Conservation (phyloP, 2,888 invertebrate genomes). For the Microplitis deprimator region DNA sequence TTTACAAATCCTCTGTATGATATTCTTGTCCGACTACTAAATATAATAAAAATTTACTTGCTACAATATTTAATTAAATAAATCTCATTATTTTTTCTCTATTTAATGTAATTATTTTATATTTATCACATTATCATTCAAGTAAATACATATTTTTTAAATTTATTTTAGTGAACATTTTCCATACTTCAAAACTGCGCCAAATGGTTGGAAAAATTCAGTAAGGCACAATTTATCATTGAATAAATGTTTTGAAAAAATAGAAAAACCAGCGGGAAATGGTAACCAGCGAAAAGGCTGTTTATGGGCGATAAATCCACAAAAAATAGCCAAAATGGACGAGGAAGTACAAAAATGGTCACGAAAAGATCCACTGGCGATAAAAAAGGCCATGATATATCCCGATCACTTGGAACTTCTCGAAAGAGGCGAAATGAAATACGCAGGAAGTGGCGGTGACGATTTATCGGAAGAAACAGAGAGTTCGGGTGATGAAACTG, state of each 20-base stretch:
- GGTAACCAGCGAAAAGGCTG: constrained; percentile 91
- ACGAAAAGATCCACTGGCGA: constrained; percentile 93
- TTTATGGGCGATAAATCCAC: constrained; percentile 97
- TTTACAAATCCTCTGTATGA: constrained; percentile 52
- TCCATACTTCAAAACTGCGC: constrained; percentile 98
- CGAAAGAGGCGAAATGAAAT: constrained; percentile 91
- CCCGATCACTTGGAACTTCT: constrained; percentile 89
- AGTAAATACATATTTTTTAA: constrained; percentile 34
- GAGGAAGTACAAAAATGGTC: constrained; percentile 99
- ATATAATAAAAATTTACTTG: neutral
- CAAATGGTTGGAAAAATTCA: constrained; percentile 99
- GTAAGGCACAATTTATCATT: constrained; percentile 97
- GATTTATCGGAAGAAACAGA: constrained; percentile 81
- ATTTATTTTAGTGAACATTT: constrained; percentile 88
- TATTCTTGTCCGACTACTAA: constrained; percentile 26
- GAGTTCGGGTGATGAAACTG: constrained; percentile 75
- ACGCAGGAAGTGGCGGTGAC: constrained; percentile 77
- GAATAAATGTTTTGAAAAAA: constrained; percentile 99
- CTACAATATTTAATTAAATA: constrained; percentile 19
- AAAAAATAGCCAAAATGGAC: constrained; percentile 96
- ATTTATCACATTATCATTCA: no score
- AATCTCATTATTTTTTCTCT: constrained; percentile 16
- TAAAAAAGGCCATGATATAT: constrained; percentile 93
- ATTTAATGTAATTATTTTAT: constrained; percentile 26
- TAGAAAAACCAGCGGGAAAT: constrained; percentile 93